phyloP scores from a whole-genome alignment of 2,797 vertebrate genomes.

The Coccyzus lansbergi region DNA sequence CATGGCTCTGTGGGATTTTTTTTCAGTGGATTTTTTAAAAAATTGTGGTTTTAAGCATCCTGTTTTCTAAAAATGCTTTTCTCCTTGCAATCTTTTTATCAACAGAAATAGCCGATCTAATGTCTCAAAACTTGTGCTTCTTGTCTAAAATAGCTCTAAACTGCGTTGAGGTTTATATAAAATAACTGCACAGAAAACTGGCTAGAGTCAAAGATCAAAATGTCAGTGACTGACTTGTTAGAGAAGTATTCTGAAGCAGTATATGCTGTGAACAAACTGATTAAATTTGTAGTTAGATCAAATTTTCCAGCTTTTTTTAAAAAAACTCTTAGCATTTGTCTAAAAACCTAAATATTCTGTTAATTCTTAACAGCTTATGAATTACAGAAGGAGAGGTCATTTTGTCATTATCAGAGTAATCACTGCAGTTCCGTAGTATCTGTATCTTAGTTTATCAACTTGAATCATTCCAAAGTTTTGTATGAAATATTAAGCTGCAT shows the following conservation, averaged over 20 bases:
- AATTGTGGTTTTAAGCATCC: background rate
- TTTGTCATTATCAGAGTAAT: background rate
- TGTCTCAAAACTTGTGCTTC: background rate
- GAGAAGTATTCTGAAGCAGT: background rate
- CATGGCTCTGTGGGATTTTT: background rate
- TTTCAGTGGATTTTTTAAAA: background rate
- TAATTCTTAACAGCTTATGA: background rate
- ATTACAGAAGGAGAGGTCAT: background rate
- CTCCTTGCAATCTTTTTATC: background rate
- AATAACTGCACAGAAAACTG: background rate
- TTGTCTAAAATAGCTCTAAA: background rate
- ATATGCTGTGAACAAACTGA: background rate
- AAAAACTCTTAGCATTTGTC: background rate
- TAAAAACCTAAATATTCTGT: background rate
- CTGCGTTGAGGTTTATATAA: background rate
- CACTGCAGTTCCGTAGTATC: background rate
- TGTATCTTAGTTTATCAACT: background rate
- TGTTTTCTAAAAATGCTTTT: slow-evolving; percentile 44
- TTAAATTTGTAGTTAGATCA: background rate
- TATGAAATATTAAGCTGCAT: background rate
- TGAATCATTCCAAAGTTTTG: background rate
- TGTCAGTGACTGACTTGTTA: background rate
- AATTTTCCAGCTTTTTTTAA: background rate
- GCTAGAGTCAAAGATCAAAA: background rate
- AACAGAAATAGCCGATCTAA: background rate